Conservation (phyloP, 2,888 invertebrate genomes). For the Oligia latruncula region DNA sequence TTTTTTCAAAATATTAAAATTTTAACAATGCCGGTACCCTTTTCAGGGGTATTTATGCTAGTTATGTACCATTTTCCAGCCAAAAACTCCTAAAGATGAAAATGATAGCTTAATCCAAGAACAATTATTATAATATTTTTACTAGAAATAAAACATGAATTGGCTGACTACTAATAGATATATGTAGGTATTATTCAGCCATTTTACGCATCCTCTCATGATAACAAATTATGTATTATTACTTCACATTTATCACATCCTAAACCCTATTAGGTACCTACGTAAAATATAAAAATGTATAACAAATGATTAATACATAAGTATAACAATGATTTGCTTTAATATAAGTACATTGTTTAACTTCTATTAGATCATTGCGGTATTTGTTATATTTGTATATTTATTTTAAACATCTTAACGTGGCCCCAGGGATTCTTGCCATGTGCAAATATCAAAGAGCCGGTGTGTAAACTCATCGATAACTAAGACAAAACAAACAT, state of each 20-base stretch:
- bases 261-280: not conserved
- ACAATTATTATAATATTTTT: not conserved
- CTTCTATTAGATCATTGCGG: slow-evolving; percentile 56
- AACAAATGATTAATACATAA: slow-evolving; percentile 22
- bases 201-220: slow-evolving; percentile 22
- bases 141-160: slow-evolving; percentile 8
- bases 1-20: not conserved
- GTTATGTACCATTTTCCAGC: slow-evolving; percentile 7
- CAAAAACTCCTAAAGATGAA: not conserved
- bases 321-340: slow-evolving; percentile 43
- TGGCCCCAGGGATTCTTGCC: slow-evolving; percentile 60
- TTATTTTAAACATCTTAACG: slow-evolving; percentile 56
- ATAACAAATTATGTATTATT: slow-evolving; percentile 41
- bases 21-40: not conserved
- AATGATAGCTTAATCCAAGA: slow-evolving; percentile 23
- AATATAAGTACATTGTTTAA: slow-evolving; percentile 54
- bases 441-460: slow-evolving; percentile 71
- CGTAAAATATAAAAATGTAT: slow-evolving; percentile 2
- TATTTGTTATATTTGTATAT: slow-evolving; percentile 63
- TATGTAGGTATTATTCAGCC: slow-evolving; percentile 11
- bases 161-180: not conserved
- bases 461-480: slow-evolving; percentile 70
- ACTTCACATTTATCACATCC: slow-evolving; percentile 25
- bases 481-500: slow-evolving; percentile 72
- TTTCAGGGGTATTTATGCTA: not conserved